These are phyloP conservation scores for Neodiprion virginianus DNA, from an alignment of 1,140 invertebrate genomes.

Conservation along the genomic window DNA sequence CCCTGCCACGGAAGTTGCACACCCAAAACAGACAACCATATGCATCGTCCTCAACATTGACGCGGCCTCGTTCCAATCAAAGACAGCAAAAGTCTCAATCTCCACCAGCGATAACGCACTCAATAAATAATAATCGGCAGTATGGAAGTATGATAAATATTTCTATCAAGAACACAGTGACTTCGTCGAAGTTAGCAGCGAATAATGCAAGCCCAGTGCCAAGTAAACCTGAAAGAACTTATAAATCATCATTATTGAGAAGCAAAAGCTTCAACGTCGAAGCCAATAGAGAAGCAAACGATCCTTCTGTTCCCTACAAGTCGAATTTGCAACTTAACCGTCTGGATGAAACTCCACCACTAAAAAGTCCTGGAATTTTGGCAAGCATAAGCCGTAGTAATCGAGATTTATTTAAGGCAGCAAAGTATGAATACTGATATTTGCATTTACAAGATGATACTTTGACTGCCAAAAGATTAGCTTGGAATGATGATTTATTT, in stretches of 20 bases:
- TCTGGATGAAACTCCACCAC: slow-evolving; percentile 72
- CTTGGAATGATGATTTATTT: not conserved
- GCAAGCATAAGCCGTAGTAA: slow-evolving; percentile 84
- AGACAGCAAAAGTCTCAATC: slow-evolving; percentile 5
- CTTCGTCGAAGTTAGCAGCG: slow-evolving; percentile 41
- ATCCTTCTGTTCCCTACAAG: slow-evolving; percentile 69
- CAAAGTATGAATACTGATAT: slow-evolving; percentile 41
- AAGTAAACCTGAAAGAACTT: slow-evolving; percentile 75
- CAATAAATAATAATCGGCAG: slow-evolving; percentile 64
- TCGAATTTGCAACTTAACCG: slow-evolving; percentile 78
- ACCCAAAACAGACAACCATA: slow-evolving; percentile 39
- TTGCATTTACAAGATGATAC: not conserved
- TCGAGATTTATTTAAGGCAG: slow-evolving; percentile 69
- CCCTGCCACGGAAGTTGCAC: slow-evolving; percentile 76
- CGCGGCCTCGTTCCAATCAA: not conserved
- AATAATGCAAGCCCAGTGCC: slow-evolving; percentile 42
- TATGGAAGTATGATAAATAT: slow-evolving; percentile 77
- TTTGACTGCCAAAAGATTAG: not conserved
- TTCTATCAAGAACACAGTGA: slow-evolving; percentile 72
- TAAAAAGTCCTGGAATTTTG: slow-evolving; percentile 84
- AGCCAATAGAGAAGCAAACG: slow-evolving; percentile 58
- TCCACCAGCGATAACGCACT: not conserved
- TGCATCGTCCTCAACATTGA: slow-evolving; percentile 53
- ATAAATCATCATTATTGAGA: slow-evolving; percentile 74
- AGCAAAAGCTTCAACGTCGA: slow-evolving; percentile 88